Conservation (phyloP, 2,113 vertebrate genomes). For the Dasyurus viverrinus region DNA sequence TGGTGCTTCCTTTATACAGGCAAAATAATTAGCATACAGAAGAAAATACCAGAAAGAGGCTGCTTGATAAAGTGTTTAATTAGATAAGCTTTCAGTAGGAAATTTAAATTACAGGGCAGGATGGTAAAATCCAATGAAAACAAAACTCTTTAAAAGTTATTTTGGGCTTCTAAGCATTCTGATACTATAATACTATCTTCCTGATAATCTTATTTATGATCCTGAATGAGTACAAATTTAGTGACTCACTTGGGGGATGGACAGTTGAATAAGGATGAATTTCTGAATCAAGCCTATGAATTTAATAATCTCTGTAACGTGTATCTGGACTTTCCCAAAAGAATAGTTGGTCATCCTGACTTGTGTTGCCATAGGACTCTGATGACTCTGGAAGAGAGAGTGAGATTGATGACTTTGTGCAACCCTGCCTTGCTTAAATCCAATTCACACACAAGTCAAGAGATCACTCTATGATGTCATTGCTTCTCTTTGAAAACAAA, state of each 20-base stretch:
- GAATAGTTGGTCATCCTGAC: background rate
- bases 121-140: background rate
- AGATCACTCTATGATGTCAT: background rate
- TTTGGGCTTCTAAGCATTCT: background rate
- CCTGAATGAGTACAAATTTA: background rate
- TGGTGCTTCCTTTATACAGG: background rate
- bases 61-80: constrained; percentile 58
- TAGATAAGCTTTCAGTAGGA: constrained; percentile 50
- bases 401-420: background rate
- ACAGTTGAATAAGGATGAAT: background rate
- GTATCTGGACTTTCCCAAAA: background rate
- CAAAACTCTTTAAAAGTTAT: background rate
- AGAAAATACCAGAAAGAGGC: background rate
- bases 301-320: background rate
- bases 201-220: background rate
- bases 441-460: background rate
- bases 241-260: background rate
- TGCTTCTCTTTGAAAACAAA: background rate
- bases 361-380: background rate
- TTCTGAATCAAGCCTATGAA: background rate
- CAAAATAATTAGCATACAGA: constrained; percentile 31
- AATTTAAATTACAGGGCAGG: constrained; percentile 60
- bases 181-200: background rate
- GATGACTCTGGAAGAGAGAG: background rate
- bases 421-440: background rate